Base-by-base conservation (phyloP, 1,140 invertebrate species). In the Mactra quadrangularis region DNA sequence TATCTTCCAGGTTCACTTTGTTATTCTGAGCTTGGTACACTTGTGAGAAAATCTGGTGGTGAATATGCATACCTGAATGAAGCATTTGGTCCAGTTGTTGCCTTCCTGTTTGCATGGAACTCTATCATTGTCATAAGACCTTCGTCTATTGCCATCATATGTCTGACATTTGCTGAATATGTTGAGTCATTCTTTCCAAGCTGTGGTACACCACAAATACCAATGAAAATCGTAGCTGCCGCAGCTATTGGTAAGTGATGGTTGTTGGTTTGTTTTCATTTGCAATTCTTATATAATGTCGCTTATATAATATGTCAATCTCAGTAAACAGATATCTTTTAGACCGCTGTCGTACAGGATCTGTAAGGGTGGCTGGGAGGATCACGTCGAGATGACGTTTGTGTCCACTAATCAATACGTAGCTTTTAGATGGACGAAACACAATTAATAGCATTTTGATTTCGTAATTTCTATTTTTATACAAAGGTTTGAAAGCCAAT, bases 81-180 rank as follows among this genome's bases (percentile, higher is more conserved):
- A 76, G 90, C 87, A 0, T 90, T 87, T 45, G 90, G 90, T 15
- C 75, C 85, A 33, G 52, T 99, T 13, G 96, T 96, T 1, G 96
- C 97, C 0, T 99, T 99, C 92, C 93, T 99, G 0, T 99, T 97
- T 89, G 94, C 99, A 2, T 99, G 98, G 87, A 85, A 78, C 9
- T 81, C 85, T 6, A 81, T 91, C 19, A 87, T 90, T 13, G 82
- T 92, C 85, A 97, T 99, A 59, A 31, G 97, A 77, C 97, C 98
- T 7, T 89, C 88, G 1, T 85, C 82, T 97, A 62, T 91, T 11
- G 89, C 90, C 17, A 88, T 92, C 25, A 89, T 90, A 13, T 84
- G 78, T n/a, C 70, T 92, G 29, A 87, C 89, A 3, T 90, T 89
- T 60, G 85, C 87, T 0, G 85, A 89, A 33, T 91, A 91, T 59